Base-by-base conservation (phyloP, 2,888 invertebrate genomes). In the Trileptium ribeirensis region DNA sequence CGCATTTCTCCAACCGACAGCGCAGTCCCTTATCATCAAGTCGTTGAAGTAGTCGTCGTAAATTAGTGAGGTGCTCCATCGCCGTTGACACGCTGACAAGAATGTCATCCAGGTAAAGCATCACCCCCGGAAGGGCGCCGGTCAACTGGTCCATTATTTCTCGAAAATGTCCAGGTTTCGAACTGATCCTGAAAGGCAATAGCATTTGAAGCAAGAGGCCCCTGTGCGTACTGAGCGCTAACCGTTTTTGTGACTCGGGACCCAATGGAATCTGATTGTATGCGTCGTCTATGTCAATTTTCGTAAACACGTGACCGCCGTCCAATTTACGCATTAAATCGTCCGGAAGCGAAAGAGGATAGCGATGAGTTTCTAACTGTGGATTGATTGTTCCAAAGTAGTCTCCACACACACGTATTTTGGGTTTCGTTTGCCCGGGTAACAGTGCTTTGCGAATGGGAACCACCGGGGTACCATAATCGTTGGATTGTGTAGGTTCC, bases 121-220 rank as follows among this genome's bases (percentile, higher is more conserved):
- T 67, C 1, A 82, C 70, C 39, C 81, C 81, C 3, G 51, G 29
- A n/a, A 81, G 31, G 67, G 67, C 81, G 3, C 19, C 1, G 2
- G 82, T 82, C 29, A 81, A 67, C 64, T 82, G 81, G 3, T 82
- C 81, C 81, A 81, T 81, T 8, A 82, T 82, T 37, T 82, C 2
- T 67, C 81, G 81, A 74, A 82, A 81, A 37, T 82, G 70, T n/a
- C 82, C 81, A 19, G 79, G 79, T 38, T 15, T 40, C 3, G 79
- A 78, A 2, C 29, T 78, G 31, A 78, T 67, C 19, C 81, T 67
- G 31, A 82, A 81, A 1, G 81, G 81, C 24, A 81, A 81, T 8
- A 81, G 64, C 29, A 8, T 33, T n/a, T 81, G 82, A 1, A 82
- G 81, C 2, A 82, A 33, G 19, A 81, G 67, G 2, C 81, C 81